phyloP scores from a whole-genome alignment of 1,140 invertebrate genomes.

The Streblospio benedicti region DNA sequence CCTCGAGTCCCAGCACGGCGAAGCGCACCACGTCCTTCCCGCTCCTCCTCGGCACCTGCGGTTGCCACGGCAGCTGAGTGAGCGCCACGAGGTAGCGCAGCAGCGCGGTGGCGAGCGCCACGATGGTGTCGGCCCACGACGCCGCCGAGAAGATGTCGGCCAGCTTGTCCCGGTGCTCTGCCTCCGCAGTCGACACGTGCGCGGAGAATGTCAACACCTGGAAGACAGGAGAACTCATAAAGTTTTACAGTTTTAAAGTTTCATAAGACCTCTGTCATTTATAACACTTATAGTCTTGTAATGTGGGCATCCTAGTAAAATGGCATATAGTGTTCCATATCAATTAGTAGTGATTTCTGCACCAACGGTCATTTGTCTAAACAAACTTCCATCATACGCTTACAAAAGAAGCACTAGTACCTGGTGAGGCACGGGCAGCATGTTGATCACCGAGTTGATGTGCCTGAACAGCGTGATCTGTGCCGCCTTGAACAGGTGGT shows the following conservation, averaged over 20 bases:
- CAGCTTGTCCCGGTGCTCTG: constrained; percentile 51
- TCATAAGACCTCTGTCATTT: too few relatives aligned
- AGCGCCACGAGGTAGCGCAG: constrained; percentile 45
- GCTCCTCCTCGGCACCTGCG: constrained; percentile 48
- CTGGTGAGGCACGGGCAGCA: constrained; percentile 55
- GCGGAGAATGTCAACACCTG: constrained; percentile 12
- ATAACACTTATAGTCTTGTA: too few relatives aligned
- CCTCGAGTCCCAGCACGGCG: constrained; percentile 55
- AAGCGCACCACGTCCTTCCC: constrained; percentile 55
- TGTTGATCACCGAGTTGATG: constrained; percentile 51
- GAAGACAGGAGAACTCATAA: too few relatives aligned
- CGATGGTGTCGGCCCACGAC: constrained; percentile 50
- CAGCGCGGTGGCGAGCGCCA: constrained; percentile 53
- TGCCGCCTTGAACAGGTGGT: constrained; percentile 52
- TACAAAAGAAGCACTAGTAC: too few relatives aligned
- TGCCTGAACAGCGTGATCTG: constrained; percentile 53
- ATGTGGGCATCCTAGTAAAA: too few relatives aligned
- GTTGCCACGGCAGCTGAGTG: constrained; percentile 36
- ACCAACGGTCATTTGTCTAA: neutral
- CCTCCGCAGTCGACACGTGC: constrained; percentile 30
- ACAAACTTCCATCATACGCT: too few relatives aligned
- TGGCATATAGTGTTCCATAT: too few relatives aligned
- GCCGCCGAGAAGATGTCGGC: constrained; percentile 52
- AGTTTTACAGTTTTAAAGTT: too few relatives aligned
- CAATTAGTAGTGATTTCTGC: neutral